A percentile compares a stretch with the other conserved stretches of the same genome.
Conservation (phyloP, 2,888 invertebrate genomes). For the Leptopilina drosophilae region DNA sequence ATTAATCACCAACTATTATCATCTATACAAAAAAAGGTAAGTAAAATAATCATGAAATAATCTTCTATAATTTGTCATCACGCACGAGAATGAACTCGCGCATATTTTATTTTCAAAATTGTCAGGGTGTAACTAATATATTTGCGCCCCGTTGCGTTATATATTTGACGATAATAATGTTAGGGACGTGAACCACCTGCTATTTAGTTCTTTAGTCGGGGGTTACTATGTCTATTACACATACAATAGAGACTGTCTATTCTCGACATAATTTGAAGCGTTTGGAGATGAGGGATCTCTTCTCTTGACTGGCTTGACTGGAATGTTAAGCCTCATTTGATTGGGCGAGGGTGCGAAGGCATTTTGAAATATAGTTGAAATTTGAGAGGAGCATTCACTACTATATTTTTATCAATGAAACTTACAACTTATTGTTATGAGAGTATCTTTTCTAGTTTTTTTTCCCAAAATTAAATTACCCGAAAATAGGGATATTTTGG, state of each 20-base stretch:
- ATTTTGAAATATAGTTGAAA: conserved; percentile 45
- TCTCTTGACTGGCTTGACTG: conserved; percentile 51
- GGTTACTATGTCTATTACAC: conserved; percentile 53
- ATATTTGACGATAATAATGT: conserved; percentile 47
- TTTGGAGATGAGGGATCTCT: conserved; percentile 42
- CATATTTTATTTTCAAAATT: conserved; percentile 46
- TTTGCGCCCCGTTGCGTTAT: conserved; percentile 51
- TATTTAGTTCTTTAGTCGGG: conserved; percentile 44
- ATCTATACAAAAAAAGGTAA: no score
- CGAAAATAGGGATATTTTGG: neutral
- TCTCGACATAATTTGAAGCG: conserved; percentile 52
- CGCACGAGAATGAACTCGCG: neutral
- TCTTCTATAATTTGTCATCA: conserved; percentile 39
- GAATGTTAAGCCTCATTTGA: conserved; percentile 65
- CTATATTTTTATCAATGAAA: conserved; percentile 41
- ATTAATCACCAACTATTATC: no score
- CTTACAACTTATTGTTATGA: neutral
- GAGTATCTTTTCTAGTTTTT: neutral
- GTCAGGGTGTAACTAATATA: conserved; percentile 52
- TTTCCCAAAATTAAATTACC: neutral
- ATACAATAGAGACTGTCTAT: conserved; percentile 50
- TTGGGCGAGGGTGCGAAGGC: conserved; percentile 53
- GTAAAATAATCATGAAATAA: no score
- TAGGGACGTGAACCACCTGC: conserved; percentile 56
- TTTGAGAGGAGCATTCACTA: conserved; percentile 47